Base-by-base conservation (phyloP, 2,113 vertebrate genomes). In the Notarius quadriscutis region DNA sequence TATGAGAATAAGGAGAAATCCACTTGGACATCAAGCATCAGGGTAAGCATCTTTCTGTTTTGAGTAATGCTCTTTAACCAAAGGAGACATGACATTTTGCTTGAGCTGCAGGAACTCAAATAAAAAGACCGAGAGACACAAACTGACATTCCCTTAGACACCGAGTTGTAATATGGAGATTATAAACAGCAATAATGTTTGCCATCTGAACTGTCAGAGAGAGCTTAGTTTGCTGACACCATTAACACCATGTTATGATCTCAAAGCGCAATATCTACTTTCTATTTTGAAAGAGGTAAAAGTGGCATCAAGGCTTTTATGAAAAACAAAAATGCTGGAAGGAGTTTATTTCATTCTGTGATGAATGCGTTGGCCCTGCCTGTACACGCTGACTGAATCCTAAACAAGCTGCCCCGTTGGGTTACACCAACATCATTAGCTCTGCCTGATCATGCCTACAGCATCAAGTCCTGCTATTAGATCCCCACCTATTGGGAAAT, bases 351-450 rank as follows among this genome's bases (percentile, higher is more conserved):
- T 83, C 71, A 25, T 55, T 75, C 41, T 83, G 53, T 71, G 41
- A 71, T 67, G 14, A 74, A 15, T 48, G 12, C 48, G 10, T 50
- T n/a, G 55, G 72, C 55, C 74, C 62, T 85, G 83, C 60, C 86
- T 77, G 57, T 77, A 81, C 82, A 87, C 51, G 77, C 27, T 55
- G 69, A 65, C 55, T n/a, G 5, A 55, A 14, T 87, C 55, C 77
- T 80, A 55, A 81, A 79, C 41, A 80, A 22, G 25, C 81, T 34
- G 72, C 55, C 63, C 48, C 60, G 25, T 63, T 60, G 81, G 88
- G 85, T 86, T 83, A 86, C 53, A 72, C 22, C 27, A 65, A 60
- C 57, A 72, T 58, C 81, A 83, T 83, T 67, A 67, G 81, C 22
- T 15, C n/a, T 83, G 58, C 62, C 81, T 83, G 62, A 83, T 67